Percentiles rank a stretch among this genome's conserved stretches.
Evolutionary conservation across 2,113 vertebrate genomes (phyloP).

Genomic region (Vulpes vulpes): DNA sequence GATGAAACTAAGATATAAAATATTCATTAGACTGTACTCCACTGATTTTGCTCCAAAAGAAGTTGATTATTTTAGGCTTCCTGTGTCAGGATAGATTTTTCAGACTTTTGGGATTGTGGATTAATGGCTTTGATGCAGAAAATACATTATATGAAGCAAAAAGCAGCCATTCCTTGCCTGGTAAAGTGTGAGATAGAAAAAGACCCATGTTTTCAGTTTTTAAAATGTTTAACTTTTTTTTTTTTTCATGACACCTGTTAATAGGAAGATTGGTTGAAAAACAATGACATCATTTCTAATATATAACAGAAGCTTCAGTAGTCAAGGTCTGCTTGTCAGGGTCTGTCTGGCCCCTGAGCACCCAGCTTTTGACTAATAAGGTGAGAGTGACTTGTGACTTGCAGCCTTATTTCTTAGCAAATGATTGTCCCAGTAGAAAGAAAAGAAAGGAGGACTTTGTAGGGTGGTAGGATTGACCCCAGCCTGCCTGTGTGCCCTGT

Average conservation of each 20-base stretch:
- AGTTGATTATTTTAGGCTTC: conserved; percentile 55
- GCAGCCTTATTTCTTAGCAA: background rate
- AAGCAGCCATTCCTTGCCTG: conserved; percentile 3
- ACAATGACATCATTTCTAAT: conserved; percentile 39
- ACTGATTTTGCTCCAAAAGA: conserved; percentile 53
- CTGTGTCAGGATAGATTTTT: conserved; percentile 4
- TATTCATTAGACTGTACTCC: conserved; percentile 37
- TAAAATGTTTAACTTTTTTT: conserved; percentile 62
- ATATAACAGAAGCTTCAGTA: background rate
- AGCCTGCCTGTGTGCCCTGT: background rate
- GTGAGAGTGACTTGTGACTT: background rate
- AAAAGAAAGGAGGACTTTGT: background rate
- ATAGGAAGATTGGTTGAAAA: conserved; percentile 26
- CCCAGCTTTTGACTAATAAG: background rate
- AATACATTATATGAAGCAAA: conserved; percentile 13
- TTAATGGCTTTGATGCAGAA: conserved; percentile 68
- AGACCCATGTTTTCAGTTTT: background rate
- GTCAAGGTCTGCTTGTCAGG: background rate
- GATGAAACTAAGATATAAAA: conserved; percentile 77
- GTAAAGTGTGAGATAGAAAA: conserved; percentile 53
- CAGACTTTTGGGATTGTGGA: conserved; percentile 45
- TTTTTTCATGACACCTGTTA: conserved; percentile 5
- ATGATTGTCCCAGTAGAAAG: background rate
- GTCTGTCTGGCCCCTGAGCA: background rate
- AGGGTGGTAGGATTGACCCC: background rate